Conservation (phyloP, 2,888 invertebrate species). For the Rhingia rostrata region DNA sequence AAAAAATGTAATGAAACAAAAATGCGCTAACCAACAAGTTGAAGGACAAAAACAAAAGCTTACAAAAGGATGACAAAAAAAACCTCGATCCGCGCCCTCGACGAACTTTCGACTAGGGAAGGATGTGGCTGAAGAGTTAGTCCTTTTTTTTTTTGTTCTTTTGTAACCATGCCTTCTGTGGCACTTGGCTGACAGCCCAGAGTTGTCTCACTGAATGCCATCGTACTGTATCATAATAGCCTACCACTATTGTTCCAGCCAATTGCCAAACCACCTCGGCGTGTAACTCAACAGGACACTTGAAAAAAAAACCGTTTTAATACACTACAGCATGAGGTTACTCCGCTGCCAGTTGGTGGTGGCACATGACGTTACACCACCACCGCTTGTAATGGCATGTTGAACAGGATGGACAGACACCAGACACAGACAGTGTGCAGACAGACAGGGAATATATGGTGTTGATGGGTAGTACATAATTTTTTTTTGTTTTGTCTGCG, state of each 20-base stretch:
- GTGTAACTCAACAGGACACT: conserved; percentile 73
- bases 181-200: conserved; percentile 60
- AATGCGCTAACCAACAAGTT: conserved; percentile 63
- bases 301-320: conserved; percentile 57
- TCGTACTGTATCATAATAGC: conserved; percentile 64
- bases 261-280: conserved; percentile 72
- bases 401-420: conserved; percentile 63
- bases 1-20: conserved; percentile 55
- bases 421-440: conserved; percentile 48
- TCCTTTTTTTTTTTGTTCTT: conserved; percentile 36
- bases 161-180: conserved; percentile 30
- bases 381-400: conserved; percentile 72
- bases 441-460: conserved; percentile 40
- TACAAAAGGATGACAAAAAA: conserved; percentile 20
- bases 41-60: conserved; percentile 40
- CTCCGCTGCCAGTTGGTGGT: conserved; percentile 41
- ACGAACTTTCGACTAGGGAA: conserved; percentile 48
- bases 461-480: conserved; percentile 11
- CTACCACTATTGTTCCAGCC: conserved; percentile 67
- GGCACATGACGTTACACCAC: conserved; percentile 51
- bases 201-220: conserved; percentile 39
- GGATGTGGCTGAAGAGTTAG: conserved; percentile 67
- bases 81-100: conserved; percentile 27
- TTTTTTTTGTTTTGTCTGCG: conserved; percentile 48
- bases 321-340: conserved; percentile 36